phyloP scores from a whole-genome alignment of 2,113 vertebrate genomes.

The Silurus meridionalis region DNA sequence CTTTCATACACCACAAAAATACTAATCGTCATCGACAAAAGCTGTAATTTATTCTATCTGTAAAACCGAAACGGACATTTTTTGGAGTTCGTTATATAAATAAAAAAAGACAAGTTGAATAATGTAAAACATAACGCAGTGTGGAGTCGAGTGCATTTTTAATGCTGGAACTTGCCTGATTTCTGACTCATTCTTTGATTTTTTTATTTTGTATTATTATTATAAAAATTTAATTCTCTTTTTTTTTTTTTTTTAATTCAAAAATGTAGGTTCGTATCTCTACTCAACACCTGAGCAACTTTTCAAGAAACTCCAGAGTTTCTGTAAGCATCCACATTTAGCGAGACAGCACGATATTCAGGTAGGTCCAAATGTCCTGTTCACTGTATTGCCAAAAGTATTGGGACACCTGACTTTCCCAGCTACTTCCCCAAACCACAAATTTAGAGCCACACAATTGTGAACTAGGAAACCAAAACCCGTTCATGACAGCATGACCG shows the following conservation, averaged over 20 bases:
- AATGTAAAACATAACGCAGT: conserved; percentile 88
- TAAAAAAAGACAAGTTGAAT: conserved; percentile 83
- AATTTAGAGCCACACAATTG: too few relatives aligned
- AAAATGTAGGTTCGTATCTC: conserved; percentile 84
- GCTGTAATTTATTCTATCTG: conserved; percentile 44
- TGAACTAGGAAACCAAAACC: too few relatives aligned
- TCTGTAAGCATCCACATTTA: conserved; percentile 86
- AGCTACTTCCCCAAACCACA: too few relatives aligned
- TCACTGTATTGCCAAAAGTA: too few relatives aligned
- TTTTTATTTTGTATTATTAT: conserved; percentile 76
- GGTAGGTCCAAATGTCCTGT: conserved; percentile 68
- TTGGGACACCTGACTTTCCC: too few relatives aligned
- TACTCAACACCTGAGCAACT: conserved; percentile 97
- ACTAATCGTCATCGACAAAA: conserved; percentile 17
- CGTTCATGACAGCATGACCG: too few relatives aligned
- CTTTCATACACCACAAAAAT: conserved; percentile 1
- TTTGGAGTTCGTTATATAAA: conserved; percentile 49
- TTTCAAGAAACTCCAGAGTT: conserved; percentile 83
- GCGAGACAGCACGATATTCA: conserved; percentile 82
- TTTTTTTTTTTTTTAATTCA: neutral
- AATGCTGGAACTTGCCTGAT: conserved; percentile 89
- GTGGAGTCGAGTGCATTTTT: conserved; percentile 91
- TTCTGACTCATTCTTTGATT: conserved; percentile 87
- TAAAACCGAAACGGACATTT: conserved; percentile 34
- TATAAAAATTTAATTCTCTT: conserved; percentile 85